These are phyloP conservation scores for Lycaena phlaeas DNA, from an alignment of 2,888 invertebrate genomes.

Conservation along the genomic window DNA sequence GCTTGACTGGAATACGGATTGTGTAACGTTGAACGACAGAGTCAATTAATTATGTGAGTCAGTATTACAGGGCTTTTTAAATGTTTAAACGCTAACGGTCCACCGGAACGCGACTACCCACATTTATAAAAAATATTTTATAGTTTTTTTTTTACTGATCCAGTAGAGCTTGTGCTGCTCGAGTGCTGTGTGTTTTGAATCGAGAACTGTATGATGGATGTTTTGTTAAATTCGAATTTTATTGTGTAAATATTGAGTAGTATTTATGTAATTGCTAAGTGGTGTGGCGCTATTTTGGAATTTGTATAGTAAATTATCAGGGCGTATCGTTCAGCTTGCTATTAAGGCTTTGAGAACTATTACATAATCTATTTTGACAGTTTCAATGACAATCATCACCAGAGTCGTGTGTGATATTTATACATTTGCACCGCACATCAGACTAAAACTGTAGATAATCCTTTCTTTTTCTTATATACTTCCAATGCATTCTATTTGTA, in stretches of 20 bases:
- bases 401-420: no score
- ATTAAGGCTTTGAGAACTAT: no score
- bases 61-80: slow-evolving; percentile 60
- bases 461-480: no score
- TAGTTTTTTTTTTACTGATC: no score
- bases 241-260: slow-evolving; percentile 40
- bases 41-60: slow-evolving; percentile 60
- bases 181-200: background rate
- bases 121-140: background rate
- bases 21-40: slow-evolving; percentile 16
- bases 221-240: slow-evolving; percentile 31
- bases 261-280: slow-evolving; percentile 31
- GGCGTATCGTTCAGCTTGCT: background rate
- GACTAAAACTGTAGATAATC: no score
- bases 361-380: background rate
- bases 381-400: no score
- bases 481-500: no score
- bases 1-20: slow-evolving; percentile 21
- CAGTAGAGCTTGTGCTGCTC: background rate
- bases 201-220: slow-evolving; percentile 21
- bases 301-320: background rate
- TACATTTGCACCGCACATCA: no score
- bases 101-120: background rate
- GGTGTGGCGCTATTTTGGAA: slow-evolving; percentile 14
- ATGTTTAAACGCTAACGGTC: slow-evolving; percentile 4